phyloP scores from a whole-genome alignment of 2,888 invertebrate genomes.

The Phorcus lineatus region DNA sequence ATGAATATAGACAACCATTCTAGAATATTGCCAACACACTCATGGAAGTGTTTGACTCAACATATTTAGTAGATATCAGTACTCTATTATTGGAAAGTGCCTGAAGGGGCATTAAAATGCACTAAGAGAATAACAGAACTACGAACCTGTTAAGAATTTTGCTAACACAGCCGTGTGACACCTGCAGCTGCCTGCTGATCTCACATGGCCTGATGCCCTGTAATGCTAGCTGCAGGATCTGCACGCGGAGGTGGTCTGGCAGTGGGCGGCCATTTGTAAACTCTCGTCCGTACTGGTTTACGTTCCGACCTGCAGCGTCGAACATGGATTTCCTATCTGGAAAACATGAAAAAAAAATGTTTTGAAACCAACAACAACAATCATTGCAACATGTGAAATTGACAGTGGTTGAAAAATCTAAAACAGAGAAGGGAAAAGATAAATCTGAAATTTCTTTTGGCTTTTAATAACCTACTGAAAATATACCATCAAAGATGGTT shows the following conservation, averaged over 20 bases:
- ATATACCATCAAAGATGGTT: too few species aligned
- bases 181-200: constrained; percentile 74
- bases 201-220: constrained; percentile 75
- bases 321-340: neutral
- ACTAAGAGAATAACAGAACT: neutral
- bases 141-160: constrained; percentile 74
- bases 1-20: too few species aligned
- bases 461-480: too few species aligned
- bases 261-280: constrained; percentile 75
- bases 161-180: constrained; percentile 75
- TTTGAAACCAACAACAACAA: neutral
- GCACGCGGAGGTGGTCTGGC: constrained; percentile 73
- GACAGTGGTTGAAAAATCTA: too few species aligned
- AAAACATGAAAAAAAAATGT: neutral
- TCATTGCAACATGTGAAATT: too few species aligned
- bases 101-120: neutral
- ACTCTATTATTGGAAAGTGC: neutral
- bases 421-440: too few species aligned
- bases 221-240: constrained; percentile 74
- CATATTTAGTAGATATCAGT: neutral
- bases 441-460: too few species aligned
- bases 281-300: constrained; percentile 75
- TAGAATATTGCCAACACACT: too few species aligned
- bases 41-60: neutral
- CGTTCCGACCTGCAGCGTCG: constrained; percentile 64